Conservation (phyloP, 92 coral and sea anemone species). For the Zoanthus gigantus region DNA sequence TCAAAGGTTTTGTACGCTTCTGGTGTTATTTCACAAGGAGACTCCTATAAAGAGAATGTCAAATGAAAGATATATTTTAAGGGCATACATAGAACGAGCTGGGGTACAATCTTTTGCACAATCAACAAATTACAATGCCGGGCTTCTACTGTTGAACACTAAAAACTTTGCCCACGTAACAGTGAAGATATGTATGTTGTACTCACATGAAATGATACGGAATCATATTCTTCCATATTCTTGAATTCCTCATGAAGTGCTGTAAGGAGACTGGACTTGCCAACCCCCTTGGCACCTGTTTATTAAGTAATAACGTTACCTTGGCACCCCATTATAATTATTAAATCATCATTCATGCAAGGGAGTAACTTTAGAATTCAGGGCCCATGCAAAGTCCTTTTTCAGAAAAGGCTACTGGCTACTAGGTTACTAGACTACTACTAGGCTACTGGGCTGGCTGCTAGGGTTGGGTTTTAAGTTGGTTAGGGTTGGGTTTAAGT, state of each 20-base stretch:
- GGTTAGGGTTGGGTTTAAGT: neutral
- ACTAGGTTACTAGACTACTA: neutral
- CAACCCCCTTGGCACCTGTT: conserved; percentile 47
- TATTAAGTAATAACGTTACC: conserved; percentile 40
- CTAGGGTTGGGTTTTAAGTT: neutral
- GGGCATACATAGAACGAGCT: conserved; percentile 44
- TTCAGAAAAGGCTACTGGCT: neutral
- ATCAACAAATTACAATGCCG: conserved; percentile 41
- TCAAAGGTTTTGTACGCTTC: conserved; percentile 23
- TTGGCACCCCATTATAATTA: neutral
- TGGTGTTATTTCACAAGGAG: conserved; percentile 36
- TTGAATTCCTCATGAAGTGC: conserved; percentile 36
- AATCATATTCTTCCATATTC: conserved; percentile 33
- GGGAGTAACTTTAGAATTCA: neutral
- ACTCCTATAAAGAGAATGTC: conserved; percentile 33
- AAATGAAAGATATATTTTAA: conserved; percentile 42
- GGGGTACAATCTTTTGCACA: conserved; percentile 47
- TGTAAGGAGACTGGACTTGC: conserved; percentile 35
- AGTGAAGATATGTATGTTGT: conserved; percentile 35
- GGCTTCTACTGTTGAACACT: conserved; percentile 29
- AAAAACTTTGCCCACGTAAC: conserved; percentile 32
- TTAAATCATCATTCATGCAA: neutral
- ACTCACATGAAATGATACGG: conserved; percentile 38
- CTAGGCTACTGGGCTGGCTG: neutral
- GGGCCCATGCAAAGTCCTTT: neutral